Conservation (phyloP, 1,140 invertebrate species). For the Riptortus pedestris region DNA sequence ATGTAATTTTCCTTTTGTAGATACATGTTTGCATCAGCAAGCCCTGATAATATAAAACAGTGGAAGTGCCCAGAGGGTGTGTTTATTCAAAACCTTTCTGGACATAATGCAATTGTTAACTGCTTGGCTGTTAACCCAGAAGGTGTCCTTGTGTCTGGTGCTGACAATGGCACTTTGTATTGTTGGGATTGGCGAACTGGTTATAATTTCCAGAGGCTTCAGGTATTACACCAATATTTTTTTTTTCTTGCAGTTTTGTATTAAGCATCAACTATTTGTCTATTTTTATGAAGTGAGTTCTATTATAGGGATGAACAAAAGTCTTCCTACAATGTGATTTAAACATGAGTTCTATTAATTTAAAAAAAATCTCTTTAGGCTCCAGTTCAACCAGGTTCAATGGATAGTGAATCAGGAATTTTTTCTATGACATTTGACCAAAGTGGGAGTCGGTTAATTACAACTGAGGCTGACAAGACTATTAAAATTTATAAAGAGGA, state of each 20-base stretch:
- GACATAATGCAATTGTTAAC: slow-evolving; percentile 97
- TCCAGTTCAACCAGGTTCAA: slow-evolving; percentile 94
- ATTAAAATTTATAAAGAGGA: slow-evolving; percentile 99
- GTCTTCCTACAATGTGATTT: no score
- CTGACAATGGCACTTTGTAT: slow-evolving; percentile 96
- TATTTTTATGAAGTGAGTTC: no score
- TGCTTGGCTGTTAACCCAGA: slow-evolving; percentile 88
- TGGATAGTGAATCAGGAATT: slow-evolving; percentile 96
- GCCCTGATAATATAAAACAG: slow-evolving; percentile 97
- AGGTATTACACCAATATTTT: no score
- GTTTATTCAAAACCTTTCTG: slow-evolving; percentile 94
- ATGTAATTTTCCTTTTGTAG: no score
- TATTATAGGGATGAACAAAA: no score
- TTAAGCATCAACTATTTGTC: no score
- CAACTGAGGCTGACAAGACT: slow-evolving; percentile 97
- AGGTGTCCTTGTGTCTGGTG: slow-evolving; percentile 92
- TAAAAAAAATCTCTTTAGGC: slow-evolving; percentile 64
- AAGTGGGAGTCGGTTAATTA: slow-evolving; percentile 84
- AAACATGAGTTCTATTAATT: no score
- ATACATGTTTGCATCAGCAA: slow-evolving; percentile 94
- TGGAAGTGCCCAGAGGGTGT: slow-evolving; percentile 98
- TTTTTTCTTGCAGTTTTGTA: no score
- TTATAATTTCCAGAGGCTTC: slow-evolving; percentile 90
- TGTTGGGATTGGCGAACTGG: slow-evolving; percentile 99
- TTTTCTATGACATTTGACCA: slow-evolving; percentile 93